phyloP scores from a whole-genome alignment of 2,888 invertebrate genomes.

The Philereme vetulata region DNA sequence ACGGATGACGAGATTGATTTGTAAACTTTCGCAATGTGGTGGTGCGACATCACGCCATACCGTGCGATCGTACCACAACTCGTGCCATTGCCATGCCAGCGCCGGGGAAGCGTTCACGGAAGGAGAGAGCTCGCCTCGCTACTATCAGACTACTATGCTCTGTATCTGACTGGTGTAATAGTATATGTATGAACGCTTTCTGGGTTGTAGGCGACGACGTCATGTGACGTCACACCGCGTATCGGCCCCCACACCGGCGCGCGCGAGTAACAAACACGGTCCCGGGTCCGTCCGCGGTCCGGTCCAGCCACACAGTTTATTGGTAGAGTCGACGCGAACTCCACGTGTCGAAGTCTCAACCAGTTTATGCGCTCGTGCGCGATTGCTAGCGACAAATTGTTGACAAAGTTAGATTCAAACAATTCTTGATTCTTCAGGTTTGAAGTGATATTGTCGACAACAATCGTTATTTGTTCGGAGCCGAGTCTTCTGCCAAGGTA shows the following conservation, averaged over 20 bases:
- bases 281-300: too few species aligned
- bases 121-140: constrained; percentile 30
- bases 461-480: constrained; percentile 22
- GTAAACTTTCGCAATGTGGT: constrained; percentile 67
- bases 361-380: constrained; percentile 49
- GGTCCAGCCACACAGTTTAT: constrained; percentile 53
- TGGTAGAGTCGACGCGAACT: constrained; percentile 59
- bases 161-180: constrained; percentile 10
- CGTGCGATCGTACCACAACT: constrained; percentile 61
- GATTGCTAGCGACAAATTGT: constrained; percentile 48
- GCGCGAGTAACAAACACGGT: constrained; percentile 21
- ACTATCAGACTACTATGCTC: constrained; percentile 15
- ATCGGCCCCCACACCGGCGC: constrained; percentile 46
- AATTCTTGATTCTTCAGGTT: constrained; percentile 47
- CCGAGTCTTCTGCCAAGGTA: constrained; percentile 45
- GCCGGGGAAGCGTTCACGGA: constrained; percentile 24
- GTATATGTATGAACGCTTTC: constrained; percentile 15
- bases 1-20: constrained; percentile 19
- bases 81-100: constrained; percentile 18
- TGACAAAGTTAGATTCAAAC: constrained; percentile 39
- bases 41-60: constrained; percentile 76
- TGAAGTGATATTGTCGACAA: constrained; percentile 39
- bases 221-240: constrained; percentile 59
- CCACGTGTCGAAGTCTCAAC: constrained; percentile 58
- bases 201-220: constrained; percentile 52